Base-by-base conservation (phyloP, 2,888 invertebrate genomes). In the Sturmia bella region DNA sequence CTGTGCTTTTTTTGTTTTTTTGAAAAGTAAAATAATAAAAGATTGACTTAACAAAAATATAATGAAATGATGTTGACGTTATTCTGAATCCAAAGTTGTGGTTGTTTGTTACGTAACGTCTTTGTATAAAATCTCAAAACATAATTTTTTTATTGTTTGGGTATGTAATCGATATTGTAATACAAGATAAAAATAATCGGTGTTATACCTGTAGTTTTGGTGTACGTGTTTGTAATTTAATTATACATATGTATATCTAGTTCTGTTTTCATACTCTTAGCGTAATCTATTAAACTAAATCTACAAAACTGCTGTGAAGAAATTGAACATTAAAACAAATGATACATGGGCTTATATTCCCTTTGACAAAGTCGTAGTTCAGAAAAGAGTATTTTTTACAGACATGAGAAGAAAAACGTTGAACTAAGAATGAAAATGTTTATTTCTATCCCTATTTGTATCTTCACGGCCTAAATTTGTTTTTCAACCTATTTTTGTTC, bases 161-260 rank as follows among this genome's bases (percentile, higher is more conserved):
- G 89, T 89, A 89, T 89, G 89, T 89, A 84, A 87, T 89, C 87
- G 89, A 89, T 89, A 89, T 89, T 89, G 89, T 89, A 89, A 88
- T 89, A 87, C 86, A 88, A 86, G 88, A 52, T 83, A 72, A 81
- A 32, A 59, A 45, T 78, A 66, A 66, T 77, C 73, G 80, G 70
- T 83, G 79, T 84, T 77, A 78, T 78, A 78, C 82, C 70, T 78
- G 82, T 82, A 78, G 82, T 78, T 74, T 70, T 75, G 70, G 48
- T 78, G 54, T 70, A 64, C 52, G 63, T 57, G 61, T 64, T 41
- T 72, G 39, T 27, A n/a, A 32, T 48, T 11, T 48, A 43, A 59
- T 17, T 24, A 24, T 48, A 37, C 24, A 32, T 45, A 17, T 9
- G 5, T 32, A 7, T 7, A 7, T 32, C 1, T 17, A 15, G 1